Evolutionary conservation across 2,888 invertebrate species (phyloP).

Genomic region (Scrobipalpa costella): DNA sequence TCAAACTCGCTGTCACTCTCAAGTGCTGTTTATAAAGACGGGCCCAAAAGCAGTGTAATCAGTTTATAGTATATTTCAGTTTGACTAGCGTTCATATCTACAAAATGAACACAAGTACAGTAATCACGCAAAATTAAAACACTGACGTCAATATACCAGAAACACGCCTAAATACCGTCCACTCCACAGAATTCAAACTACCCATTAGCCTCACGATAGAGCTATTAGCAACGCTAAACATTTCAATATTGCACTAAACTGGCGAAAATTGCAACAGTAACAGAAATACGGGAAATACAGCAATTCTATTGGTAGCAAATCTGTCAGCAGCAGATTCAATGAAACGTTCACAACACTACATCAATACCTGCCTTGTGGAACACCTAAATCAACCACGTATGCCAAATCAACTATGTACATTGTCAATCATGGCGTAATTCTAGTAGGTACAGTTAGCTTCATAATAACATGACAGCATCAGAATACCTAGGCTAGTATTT

Average conservation of each 20-base stretch:
- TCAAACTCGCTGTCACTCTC: too few relatives aligned
- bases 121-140: neutral
- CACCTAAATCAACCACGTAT: constrained; percentile 7
- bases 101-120: too few relatives aligned
- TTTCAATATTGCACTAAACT: neutral
- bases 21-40: too few relatives aligned
- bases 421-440: constrained; percentile 14
- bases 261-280: neutral
- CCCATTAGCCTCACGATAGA: neutral
- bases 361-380: neutral
- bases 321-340: constrained; percentile 11
- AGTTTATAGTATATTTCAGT: too few relatives aligned
- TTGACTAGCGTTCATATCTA: too few relatives aligned
- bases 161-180: neutral
- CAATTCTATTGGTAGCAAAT: constrained; percentile 5
- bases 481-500: too few relatives aligned
- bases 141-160: neutral
- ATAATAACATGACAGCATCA: neutral
- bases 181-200: neutral
- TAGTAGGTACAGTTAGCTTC: neutral
- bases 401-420: constrained; percentile 13
- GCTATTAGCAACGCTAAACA: constrained; percentile 2
- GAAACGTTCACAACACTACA: neutral
- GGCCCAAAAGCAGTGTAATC: too few relatives aligned
- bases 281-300: neutral